Evolutionary conservation across 2,888 invertebrate genomes (phyloP).

Genomic region (Netelia fuscicornis): DNA sequence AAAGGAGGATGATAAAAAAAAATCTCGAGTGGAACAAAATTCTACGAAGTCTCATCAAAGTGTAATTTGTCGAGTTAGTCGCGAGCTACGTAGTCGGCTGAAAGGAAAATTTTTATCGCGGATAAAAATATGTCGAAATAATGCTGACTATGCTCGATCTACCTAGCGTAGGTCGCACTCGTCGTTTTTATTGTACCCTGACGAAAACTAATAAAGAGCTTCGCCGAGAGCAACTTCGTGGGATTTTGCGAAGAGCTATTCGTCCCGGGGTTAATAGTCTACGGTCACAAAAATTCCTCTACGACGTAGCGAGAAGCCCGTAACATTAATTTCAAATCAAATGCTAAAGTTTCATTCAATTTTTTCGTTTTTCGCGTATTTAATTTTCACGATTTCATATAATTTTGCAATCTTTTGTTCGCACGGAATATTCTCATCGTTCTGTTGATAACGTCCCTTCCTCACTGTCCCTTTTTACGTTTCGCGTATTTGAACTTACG

Average conservation of each 20-base stretch:
- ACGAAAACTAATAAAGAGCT: too few relatives aligned
- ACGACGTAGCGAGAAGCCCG: too few relatives aligned
- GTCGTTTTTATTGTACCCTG: too few relatives aligned
- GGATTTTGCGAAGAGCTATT: neutral
- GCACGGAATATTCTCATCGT: neutral
- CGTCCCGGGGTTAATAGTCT: neutral
- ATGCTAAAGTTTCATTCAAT: too few relatives aligned
- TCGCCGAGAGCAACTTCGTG: neutral
- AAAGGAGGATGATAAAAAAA: neutral
- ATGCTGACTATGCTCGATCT: neutral
- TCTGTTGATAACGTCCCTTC: neutral
- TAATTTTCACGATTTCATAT: neutral
- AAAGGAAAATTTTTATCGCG: constrained; percentile 29
- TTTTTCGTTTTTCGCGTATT: neutral
- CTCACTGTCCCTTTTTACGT: constrained; percentile 32
- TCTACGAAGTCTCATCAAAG: constrained; percentile 36
- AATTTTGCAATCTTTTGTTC: neutral
- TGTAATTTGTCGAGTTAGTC: constrained; percentile 46
- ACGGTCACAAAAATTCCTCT: neutral
- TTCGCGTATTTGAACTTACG: constrained; percentile 65
- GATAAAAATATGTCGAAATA: neutral
- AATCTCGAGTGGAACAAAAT: neutral
- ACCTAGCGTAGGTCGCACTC: neutral
- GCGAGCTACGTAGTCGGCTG: neutral
- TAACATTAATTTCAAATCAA: too few relatives aligned